Evolutionary conservation across 2,797 vertebrate genomes (phyloP).

Genomic region (Syncerus caffer): DNA sequence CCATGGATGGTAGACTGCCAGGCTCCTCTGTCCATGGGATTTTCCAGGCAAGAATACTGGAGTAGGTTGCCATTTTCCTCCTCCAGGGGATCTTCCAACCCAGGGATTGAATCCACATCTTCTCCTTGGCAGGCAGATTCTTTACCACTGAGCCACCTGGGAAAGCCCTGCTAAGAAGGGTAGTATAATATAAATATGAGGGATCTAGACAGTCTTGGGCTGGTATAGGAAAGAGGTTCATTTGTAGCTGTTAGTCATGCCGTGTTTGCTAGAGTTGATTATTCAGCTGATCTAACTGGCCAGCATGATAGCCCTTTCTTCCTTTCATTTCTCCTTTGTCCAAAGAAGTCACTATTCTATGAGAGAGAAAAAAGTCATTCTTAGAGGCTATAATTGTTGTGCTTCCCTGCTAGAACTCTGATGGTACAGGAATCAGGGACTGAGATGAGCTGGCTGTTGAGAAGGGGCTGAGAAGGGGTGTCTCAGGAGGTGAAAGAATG

Average conservation of each 20-base stretch:
- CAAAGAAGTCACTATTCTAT: background rate
- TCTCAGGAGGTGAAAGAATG: background rate
- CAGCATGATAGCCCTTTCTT: background rate
- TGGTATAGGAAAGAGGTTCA: background rate
- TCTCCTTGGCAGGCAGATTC: background rate
- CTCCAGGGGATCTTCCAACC: background rate
- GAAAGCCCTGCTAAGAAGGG: background rate
- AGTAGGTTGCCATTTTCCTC: background rate
- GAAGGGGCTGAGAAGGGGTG: background rate
- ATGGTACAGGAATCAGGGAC: background rate
- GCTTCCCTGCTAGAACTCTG: background rate
- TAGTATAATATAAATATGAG: background rate
- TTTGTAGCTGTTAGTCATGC: background rate
- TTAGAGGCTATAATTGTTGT: background rate
- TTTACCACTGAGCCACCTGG: background rate
- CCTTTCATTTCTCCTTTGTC: background rate
- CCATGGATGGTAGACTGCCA: background rate
- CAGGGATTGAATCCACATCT: background rate
- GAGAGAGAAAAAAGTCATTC: background rate
- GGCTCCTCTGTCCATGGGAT: background rate
- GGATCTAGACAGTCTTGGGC: background rate
- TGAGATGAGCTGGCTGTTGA: background rate
- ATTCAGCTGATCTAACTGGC: background rate
- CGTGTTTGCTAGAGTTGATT: background rate
- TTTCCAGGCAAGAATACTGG: background rate